Base-by-base conservation (phyloP, 2,888 invertebrate genomes). In the Drosophila mulleri region DNA sequence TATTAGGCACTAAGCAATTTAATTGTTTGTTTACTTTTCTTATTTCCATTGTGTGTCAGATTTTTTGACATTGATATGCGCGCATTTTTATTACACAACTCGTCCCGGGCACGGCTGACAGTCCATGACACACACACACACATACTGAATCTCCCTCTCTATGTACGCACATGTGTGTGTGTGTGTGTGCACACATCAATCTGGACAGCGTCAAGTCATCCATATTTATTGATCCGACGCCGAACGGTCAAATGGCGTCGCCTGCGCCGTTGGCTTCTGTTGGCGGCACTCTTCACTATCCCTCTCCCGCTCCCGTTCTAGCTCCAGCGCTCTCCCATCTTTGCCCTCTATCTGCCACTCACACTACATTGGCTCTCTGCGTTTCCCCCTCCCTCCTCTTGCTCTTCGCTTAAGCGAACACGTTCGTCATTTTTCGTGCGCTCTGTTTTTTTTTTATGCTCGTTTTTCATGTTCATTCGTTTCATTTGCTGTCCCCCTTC, bases 61-160 rank as follows among this genome's bases (percentile, higher is more conserved):
- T 86, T 86, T 79, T 84, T 79, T 84, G 89, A 86, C 86, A 86
- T 84, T 88, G 86, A 86, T 88, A 86, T 79, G 87, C 82, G 82
- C 82, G 87, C 89, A 78, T 79, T 86, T 88, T 82, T 82, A 86
- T 86, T 88, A 81, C 79, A 82, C 84, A 86, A 83, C 72, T 70
- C 63, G 52, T 52, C 44, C 72, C 50, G 37, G 53, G 35, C 58
- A 20, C 20, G 9, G 32, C 50, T 35, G 59, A 42, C 62, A 69
- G 7, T 18, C 18, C 57, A 57, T 48, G 44, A 65, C 48, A 23
- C 37, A 42, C 11, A 65, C 58, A 45, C 42, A 44, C 23, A 37
- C 37, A 29, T 53, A 37, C 42, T 29, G 12, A 39, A 20, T 42
- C 20, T 42, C 11, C 26, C 54, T 14, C 48, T 48, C 42, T n/a